Evolutionary conservation across 2,888 invertebrate genomes (phyloP), one percentile per base, ranked within the genome.

Genomic region (Dendrolimus pini): DNA sequence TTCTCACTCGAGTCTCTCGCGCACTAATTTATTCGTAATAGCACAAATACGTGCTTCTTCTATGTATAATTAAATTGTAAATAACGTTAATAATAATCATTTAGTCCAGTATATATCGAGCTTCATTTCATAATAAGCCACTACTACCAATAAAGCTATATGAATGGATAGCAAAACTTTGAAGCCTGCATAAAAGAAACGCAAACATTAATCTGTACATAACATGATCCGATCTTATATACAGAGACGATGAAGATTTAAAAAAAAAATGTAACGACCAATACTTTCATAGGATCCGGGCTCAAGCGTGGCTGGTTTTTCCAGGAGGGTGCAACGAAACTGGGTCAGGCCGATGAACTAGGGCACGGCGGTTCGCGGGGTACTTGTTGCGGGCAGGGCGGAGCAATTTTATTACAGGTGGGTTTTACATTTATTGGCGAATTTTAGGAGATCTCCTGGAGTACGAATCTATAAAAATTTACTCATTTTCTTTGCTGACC

Each of bases 331-430:
- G 62, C 60, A 61, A 55, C 58, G 54, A 61, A 76, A 73, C 65
- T 76, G 67, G 76, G 78, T 78, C 78, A 77, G 78, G 78, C 69
- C 78, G 70, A 74, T 78, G 78, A 77, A 77, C 77, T 77, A 71
- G 77, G 75, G 64, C 75, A 74, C 71, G 60, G 68, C 68, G 66
- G 52, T 58, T 56, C 68, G 62, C 67, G 42, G 14, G 55, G 55
- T 9, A 10, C 10, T 18, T 18, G 56, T 18, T 8, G 52, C 52
- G 56, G 56, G 52, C 10, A 14, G 41, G 41, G 53, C 8, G 56
- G 30, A 30, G 47, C 55, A 47, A 12, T 47, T 10, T 47, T 47
- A 47, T 47, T 68, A 65, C 68, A 68, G 68, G 68, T 68, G 68
- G 64, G 68, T 60, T 56, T 60, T 60, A 68, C 66, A 70, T 68